Percentiles rank a stretch among this genome's conserved stretches.
These are phyloP conservation scores for Hybos culiciformis DNA, from an alignment of 2,888 invertebrate species.

Conservation along the genomic window DNA sequence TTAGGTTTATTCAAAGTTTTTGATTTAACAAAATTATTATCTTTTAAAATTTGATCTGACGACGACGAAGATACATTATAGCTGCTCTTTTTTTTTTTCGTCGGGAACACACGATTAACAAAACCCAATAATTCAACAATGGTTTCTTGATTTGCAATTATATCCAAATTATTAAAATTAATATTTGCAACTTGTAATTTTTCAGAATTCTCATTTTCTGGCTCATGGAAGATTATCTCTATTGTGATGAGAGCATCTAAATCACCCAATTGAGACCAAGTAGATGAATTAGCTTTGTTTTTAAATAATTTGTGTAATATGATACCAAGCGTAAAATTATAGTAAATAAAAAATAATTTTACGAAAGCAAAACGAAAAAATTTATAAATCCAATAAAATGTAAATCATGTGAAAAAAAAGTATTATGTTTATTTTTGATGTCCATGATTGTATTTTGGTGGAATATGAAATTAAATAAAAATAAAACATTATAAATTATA, in stretches of 20 bases:
- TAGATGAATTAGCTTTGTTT: constrained; percentile 20
- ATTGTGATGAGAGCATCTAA: constrained; percentile 64
- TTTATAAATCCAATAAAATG: constrained; percentile 6
- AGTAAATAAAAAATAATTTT: constrained; percentile 17
- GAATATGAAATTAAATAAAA: constrained; percentile 2
- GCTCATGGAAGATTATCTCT: constrained; percentile 61
- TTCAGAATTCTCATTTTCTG: constrained; percentile 26
- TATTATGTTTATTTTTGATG: neutral
- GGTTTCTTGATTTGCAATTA: constrained; percentile 94
- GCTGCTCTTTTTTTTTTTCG: constrained; percentile 19
- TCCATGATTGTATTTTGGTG: neutral
- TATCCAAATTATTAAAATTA: constrained; percentile 86
- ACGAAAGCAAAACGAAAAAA: constrained; percentile 5
- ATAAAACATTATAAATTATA: no score
- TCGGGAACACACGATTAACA: constrained; percentile 54
- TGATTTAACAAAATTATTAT: no score
- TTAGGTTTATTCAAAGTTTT: neutral
- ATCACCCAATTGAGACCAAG: constrained; percentile 32
- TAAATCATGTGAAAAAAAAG: constrained; percentile 10
- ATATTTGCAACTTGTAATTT: constrained; percentile 66
- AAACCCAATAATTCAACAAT: constrained; percentile 89
- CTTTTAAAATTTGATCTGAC: no score
- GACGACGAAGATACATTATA: constrained; percentile 8
- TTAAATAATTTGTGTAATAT: no score
- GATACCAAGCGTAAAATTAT: constrained; percentile 4